Evolutionary conservation across 2,113 vertebrate genomes (phyloP), one percentile per base, ranked within the genome.

Genomic region (Redunca redunca): DNA sequence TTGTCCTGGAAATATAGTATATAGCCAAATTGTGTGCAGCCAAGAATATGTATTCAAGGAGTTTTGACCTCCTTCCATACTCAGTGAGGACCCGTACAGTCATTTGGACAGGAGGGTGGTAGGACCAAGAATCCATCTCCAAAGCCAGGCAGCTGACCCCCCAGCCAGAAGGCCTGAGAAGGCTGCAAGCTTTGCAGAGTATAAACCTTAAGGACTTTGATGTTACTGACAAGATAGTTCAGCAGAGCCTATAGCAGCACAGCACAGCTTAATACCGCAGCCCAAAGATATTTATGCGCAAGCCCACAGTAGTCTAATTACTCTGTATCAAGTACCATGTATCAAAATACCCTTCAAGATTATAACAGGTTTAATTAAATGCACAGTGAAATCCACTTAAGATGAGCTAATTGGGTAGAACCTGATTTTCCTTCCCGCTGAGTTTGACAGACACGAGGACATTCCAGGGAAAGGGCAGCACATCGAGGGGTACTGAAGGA

Each of bases 341-440:
- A 98, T 98, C 97, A 97, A 98, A 98, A 98, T 98, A 97, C 97
- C 98, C 97, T 98, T 98, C 94, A 97, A 96, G 96, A 98, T 97
- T 97, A 90, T 97, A 98, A 96, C 96, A 97, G 96, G 89, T 97
- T 98, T 98, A 97, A 98, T 98, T 98, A 98, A 97, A 97, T 98
- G 97, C 98, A 95, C 98, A 94, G 96, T 95, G 96, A 97, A 98
- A 98, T 98, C 97, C 96, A 96, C 95, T 98, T 98, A 98, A 94
- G 83, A 97, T 94, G 93, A 98, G 83, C 94, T 98, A 97, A 98
- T 98, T 98, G 96, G 94, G 91, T 94, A 98, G 97, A 98, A 97
- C 95, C 88, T 98, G 94, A 98, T 98, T 98, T 98, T 98, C 96
- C 96, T 97, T 90, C 93, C 93, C 25, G 0, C 89, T 97, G 95